Base-by-base conservation (phyloP, 1,140 invertebrate species). In the Archivesica marissinica region DNA sequence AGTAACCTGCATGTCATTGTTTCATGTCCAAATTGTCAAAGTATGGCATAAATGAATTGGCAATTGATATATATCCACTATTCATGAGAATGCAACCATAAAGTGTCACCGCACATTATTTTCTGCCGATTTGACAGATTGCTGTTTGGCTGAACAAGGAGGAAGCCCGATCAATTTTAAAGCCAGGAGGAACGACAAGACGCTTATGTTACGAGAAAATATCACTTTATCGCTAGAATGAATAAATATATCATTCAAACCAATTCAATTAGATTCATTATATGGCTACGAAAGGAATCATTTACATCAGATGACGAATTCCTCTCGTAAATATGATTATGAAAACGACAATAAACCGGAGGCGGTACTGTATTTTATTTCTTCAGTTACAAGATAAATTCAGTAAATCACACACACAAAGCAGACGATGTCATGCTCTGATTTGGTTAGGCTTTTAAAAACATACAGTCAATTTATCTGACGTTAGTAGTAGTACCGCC, bases 181-280 rank as follows among this genome's bases (percentile, higher is more conserved):
- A 15, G 17, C 11, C 28, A 59, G 13, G 17, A 28, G 56, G 28
- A 28, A 28, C 13, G 56, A 25, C 56, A 25, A 30, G 3, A 11
- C 56, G 23, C 6, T 30, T 59, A 59, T 30, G 33, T 59, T 59
- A 6, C 56, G 2, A 6, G 23, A 59, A 59, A 59, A 59, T 28
- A n/a, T 4, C 56, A 23, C n/a, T 11, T 11, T 59, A 59, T 11
- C 56, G 17, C 17, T 59, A 2, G 17, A 59, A 59, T 59, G 25
- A 25, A 59, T 59, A 30, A 59, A 59, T 59, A 59, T 59, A 59
- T 59, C 56, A 59, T 59, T 59, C 33, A 30, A 59, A 28, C 23
- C 28, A 59, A 59, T 59, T 59, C 56, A 28, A 59, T 59, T 59
- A 59, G 56, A 59, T 28, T 59, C 56, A 59, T 59, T 59, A 59